Evolutionary conservation across 2,113 vertebrate genomes (phyloP), one percentile per base, ranked within the genome.

Genomic region (Nothocercus julius): DNA sequence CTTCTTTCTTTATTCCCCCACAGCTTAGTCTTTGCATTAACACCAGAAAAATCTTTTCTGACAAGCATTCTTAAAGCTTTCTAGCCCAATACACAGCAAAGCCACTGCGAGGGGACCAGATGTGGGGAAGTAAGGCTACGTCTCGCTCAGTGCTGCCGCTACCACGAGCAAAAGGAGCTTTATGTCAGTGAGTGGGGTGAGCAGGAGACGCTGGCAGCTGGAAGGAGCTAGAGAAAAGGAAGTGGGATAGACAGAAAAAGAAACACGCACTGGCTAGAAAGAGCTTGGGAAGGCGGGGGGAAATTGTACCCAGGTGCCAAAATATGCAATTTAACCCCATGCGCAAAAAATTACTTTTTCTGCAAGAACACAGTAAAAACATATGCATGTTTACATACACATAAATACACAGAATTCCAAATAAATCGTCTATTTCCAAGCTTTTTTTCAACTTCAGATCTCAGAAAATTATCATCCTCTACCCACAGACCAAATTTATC

Each of bases 221-320:
- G 94, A 97, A 96, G 61, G 66, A 94, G 92, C 61, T 89, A 27
- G 90, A 96, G 95, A 81, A 96, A 92, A 96, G 95, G 92, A 97
- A 97, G 95, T 96, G 96, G 96, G 92, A 97, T 88, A 97, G 95
- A 95, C 95, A 96, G 94, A 94, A 97, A 97, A 96, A 96, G 95
- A 95, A 97, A 96, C 92, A 95, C 45, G 56, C 85, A 47, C 83
- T 95, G 85, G 76, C 90, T 95, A 32, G 79, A 87, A 74, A 16
- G 20, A 74, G 88, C 83, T 81, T 86, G 90, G 90, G 54, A 94
- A 93, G 61, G 82, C 30, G 2, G 62, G 18, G 68, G 59, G 61
- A 20, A 85, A 42, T 28, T 83, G 51, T 45, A 93, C n/a, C 85
- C 85, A 97, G 92, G 93, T 96, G 94, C 95, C 95, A 96, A 97